Percentiles rank a stretch among this genome's conserved stretches.
phyloP scores from a whole-genome alignment of 2,888 invertebrate species.

The Gymnoscelis rufifasciata region DNA sequence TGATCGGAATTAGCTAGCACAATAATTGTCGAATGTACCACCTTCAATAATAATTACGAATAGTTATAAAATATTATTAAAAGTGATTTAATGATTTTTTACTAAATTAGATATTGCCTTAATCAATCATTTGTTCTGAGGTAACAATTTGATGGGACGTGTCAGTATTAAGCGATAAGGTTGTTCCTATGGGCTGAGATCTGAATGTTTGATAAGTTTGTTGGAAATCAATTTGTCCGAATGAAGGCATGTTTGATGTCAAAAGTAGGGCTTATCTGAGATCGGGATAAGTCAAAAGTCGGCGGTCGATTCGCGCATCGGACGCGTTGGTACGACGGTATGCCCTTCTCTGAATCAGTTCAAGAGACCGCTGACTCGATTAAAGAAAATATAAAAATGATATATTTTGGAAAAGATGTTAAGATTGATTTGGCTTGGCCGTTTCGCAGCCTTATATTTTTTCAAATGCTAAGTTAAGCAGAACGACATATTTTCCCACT shows the following conservation, averaged over 20 bases:
- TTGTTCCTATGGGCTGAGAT: conserved; percentile 41
- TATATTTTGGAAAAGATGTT: too few species aligned
- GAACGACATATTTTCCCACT: too few species aligned
- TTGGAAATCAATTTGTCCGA: conserved; percentile 73
- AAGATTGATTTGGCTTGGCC: too few species aligned
- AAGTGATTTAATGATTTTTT: conserved; percentile 25
- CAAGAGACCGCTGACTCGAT: not conserved
- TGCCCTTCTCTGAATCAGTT: conserved; percentile 58
- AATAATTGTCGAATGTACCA: conserved; percentile 56
- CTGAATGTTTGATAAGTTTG: conserved; percentile 43
- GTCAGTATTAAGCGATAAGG: conserved; percentile 59
- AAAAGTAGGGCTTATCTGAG: conserved; percentile 69
- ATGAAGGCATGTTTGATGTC: conserved; percentile 70
- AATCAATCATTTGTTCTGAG: conserved; percentile 51
- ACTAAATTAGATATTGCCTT: conserved; percentile 17
- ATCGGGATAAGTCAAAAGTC: conserved; percentile 55
- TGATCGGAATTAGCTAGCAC: conserved; percentile 60
- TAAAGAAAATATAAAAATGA: too few species aligned
- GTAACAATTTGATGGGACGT: conserved; percentile 46
- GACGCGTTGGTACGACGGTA: conserved; percentile 48
- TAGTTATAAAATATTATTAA: conserved; percentile 34
- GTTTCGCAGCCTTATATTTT: too few species aligned
- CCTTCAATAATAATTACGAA: conserved; percentile 23
- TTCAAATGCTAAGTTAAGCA: too few species aligned
- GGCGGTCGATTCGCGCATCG: conserved; percentile 65